Evolutionary conservation across 2,113 vertebrate genomes (phyloP), one percentile per base, ranked within the genome.

Genomic region (Ceyx margarethae): DNA sequence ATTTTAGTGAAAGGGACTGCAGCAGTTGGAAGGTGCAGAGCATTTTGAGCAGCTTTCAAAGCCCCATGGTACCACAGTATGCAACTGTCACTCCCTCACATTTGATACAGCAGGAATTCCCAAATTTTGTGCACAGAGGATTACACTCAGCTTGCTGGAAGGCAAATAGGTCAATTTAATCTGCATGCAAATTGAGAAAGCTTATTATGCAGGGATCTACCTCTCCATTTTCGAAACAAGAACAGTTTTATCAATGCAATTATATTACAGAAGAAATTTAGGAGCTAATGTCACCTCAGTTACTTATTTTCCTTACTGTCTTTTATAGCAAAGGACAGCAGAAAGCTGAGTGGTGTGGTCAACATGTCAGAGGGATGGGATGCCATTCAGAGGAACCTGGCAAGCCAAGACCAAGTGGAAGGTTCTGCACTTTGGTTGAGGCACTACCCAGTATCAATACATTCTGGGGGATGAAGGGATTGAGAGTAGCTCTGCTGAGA

Each of bases 111-210:
- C 15, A 64, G 29, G 50, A 91, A 91, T 56, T 84, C 54, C 54
- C 72, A 87, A 45, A 68, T 62, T 85, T 90, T 88, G 42, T 50
- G 19, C 71, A 61, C 15, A 43, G 53, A 75, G 5, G 1, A 73
- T 85, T 85, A 66, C 23, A 57, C 51, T 46, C 21, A 54, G 29
- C 37, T 83, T 93, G 68, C 68, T 50, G 15, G 18, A 21, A 20
- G 76, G 23, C 21, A 85, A 95, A 90, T 25, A 85, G 42, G 72
- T 85, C 67, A 82, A 80, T 76, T 91, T 93, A 87, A 91, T 87
- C 68, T 91, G 56, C 35, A 80, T 40, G 50, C 23, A 93, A 91
- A 88, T 58, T 90, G 37, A 62, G 72, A 91, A 85, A 50, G 9
- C 9, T 62, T 79, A 46, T 72, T 85, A 72, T 65, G 33, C 31